Percentiles rank a stretch among this genome's conserved stretches.
These are phyloP conservation scores for Tympanuchus pallidicinctus DNA, from an alignment of 2,113 vertebrate species.

Conservation along the genomic window DNA sequence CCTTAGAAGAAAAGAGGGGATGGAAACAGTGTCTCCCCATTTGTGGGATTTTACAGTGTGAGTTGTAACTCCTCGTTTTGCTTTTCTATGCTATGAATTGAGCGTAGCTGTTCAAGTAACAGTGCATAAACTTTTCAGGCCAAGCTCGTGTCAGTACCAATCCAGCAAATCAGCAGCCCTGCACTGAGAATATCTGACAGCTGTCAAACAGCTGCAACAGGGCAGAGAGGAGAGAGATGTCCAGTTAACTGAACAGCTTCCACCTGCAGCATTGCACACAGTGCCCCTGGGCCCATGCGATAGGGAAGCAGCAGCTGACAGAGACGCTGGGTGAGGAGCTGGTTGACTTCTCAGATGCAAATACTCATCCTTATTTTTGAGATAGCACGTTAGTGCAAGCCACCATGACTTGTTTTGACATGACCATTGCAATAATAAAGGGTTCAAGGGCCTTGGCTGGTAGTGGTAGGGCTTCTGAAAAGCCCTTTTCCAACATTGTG, in stretches of 20 bases:
- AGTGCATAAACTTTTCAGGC: not conserved
- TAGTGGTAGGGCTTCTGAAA: not conserved
- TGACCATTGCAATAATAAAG: not conserved
- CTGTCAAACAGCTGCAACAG: not conserved
- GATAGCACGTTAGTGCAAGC: not conserved
- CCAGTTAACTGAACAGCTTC: not conserved
- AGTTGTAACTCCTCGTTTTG: not conserved
- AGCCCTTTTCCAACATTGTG: too few relatives aligned
- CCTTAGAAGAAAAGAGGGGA: not conserved
- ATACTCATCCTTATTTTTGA: not conserved
- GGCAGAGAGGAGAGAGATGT: not conserved
- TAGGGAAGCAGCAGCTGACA: not conserved
- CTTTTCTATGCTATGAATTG: not conserved
- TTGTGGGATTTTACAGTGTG: not conserved
- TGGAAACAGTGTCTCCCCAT: not conserved
- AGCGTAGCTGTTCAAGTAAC: not conserved
- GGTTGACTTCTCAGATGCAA: not conserved
- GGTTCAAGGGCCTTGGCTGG: not conserved
- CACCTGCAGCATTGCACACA: not conserved
- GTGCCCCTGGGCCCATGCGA: not conserved
- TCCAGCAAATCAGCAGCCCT: not conserved
- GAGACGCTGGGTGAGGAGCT: not conserved
- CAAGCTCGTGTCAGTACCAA: not conserved
- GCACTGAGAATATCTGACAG: not conserved
- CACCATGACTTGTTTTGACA: not conserved